Percentiles rank a stretch among this genome's conserved stretches.
These are phyloP conservation scores for Drosophila sucinea DNA, from an alignment of 1,140 invertebrate species.

Conservation along the genomic window DNA sequence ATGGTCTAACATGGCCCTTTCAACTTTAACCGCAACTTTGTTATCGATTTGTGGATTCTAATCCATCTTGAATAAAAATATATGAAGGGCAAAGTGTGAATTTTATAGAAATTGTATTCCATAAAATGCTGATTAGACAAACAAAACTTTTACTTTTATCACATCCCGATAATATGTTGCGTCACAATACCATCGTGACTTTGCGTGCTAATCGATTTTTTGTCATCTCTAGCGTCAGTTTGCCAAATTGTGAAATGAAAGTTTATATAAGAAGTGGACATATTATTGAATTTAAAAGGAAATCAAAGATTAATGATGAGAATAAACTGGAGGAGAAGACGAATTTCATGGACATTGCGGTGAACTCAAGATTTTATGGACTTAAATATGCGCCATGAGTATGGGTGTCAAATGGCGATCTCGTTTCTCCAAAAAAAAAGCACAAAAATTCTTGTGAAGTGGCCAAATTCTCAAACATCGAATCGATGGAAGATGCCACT, in stretches of 20 bases:
- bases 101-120: background rate
- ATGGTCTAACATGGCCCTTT: too few species aligned
- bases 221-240: background rate
- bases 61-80: too few species aligned
- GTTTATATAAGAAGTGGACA: background rate
- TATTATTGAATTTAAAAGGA: background rate
- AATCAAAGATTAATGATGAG: background rate
- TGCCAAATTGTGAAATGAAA: background rate
- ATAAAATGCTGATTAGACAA: background rate
- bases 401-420: background rate
- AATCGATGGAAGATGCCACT: constrained; percentile 34
- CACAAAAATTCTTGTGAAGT: constrained; percentile 31
- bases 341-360: background rate
- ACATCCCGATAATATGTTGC: background rate
- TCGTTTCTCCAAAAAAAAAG: constrained; percentile 7
- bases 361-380: background rate
- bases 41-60: too few species aligned
- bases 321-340: background rate
- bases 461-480: constrained; percentile 40
- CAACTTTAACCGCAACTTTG: too few species aligned
- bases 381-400: background rate
- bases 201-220: background rate
- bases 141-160: background rate
- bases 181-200: too few species aligned
- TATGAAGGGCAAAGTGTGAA: background rate